Conservation (phyloP, 2,113 vertebrate species). For the Otus sunia region DNA sequence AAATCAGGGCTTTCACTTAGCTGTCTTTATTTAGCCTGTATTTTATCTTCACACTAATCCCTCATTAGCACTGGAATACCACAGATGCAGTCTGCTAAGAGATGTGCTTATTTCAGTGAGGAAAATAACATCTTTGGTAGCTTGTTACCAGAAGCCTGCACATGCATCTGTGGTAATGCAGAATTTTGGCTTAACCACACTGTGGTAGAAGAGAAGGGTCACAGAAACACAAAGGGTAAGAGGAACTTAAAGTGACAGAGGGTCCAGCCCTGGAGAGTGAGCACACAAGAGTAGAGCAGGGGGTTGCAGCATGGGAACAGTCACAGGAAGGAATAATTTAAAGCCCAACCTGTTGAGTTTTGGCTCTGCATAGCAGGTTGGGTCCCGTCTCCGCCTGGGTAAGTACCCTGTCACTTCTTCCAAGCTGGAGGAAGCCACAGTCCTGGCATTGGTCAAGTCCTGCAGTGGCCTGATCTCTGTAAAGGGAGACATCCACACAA, state of each 20-base stretch:
- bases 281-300: background rate
- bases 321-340: background rate
- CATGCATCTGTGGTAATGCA: background rate
- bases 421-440: background rate
- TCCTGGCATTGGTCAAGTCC: slow-evolving; percentile 36
- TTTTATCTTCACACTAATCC: background rate
- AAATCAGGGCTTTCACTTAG: background rate
- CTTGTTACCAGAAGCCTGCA: background rate
- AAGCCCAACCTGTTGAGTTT: slow-evolving; percentile 36
- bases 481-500: background rate
- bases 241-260: background rate
- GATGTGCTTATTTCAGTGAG: background rate
- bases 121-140: background rate
- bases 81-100: background rate
- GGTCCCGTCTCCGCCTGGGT: background rate
- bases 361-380: slow-evolving; percentile 59
- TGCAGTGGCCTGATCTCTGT: slow-evolving; percentile 42
- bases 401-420: background rate
- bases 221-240: background rate
- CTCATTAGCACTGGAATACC: background rate
- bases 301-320: background rate
- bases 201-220: background rate
- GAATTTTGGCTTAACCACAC: background rate
- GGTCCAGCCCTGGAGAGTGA: background rate
- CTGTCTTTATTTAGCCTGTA: background rate